Evolutionary conservation across 2,113 vertebrate genomes (phyloP).

Genomic region (Perca flavescens): DNA sequence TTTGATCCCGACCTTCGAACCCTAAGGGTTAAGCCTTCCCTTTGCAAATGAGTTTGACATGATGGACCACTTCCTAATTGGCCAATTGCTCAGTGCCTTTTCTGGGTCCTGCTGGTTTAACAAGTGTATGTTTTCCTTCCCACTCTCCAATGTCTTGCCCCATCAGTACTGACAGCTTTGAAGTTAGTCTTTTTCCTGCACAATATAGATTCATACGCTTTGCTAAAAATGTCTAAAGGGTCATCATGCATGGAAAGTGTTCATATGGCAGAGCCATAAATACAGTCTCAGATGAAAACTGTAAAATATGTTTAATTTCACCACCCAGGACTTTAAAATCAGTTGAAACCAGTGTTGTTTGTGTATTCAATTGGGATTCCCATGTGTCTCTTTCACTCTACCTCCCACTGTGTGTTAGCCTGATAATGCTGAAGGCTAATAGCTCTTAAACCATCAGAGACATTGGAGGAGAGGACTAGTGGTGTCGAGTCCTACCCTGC

Average conservation of each 20-base stretch:
- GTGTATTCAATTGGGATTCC: conserved; percentile 23
- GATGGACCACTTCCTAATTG: conserved; percentile 84
- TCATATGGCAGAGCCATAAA: conserved; percentile 1
- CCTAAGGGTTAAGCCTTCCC: conserved; percentile 82
- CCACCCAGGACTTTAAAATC: neutral
- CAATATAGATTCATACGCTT: neutral
- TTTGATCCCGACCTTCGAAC: conserved; percentile 85
- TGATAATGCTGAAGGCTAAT: conserved; percentile 67
- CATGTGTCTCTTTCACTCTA: conserved; percentile 30
- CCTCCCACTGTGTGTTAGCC: conserved; percentile 55
- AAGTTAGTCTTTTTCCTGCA: neutral
- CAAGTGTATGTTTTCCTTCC: conserved; percentile 68
- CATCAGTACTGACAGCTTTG: conserved; percentile 34
- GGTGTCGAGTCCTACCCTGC: conserved; percentile 79
- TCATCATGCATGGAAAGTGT: neutral
- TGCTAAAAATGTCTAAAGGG: neutral
- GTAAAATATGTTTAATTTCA: neutral
- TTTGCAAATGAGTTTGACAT: conserved; percentile 85
- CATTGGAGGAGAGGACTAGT: conserved; percentile 49
- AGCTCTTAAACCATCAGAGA: conserved; percentile 72
- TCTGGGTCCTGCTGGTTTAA: conserved; percentile 71
- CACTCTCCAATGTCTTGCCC: conserved; percentile 28
- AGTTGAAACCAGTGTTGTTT: conserved; percentile 22
- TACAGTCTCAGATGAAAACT: conserved; percentile 3
- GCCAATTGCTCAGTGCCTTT: conserved; percentile 70